Conservation (phyloP, 2,888 invertebrate genomes). For the Scaptomyza flava region DNA sequence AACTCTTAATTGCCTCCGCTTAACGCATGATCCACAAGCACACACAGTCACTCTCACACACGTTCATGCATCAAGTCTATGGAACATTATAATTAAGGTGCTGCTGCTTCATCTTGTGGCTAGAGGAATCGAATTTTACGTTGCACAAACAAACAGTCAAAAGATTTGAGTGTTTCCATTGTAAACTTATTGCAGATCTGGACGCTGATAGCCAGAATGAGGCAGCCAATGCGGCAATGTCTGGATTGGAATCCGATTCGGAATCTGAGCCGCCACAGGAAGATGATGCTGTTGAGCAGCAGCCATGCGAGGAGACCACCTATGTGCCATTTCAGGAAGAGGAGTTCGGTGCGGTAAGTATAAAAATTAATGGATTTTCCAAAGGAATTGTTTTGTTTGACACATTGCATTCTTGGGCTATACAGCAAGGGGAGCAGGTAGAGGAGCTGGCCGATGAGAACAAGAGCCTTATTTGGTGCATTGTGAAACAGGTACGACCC, state of each 20-base stretch:
- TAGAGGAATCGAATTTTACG: slow-evolving; percentile 17
- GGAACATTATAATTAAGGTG: background rate
- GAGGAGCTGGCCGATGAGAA: slow-evolving; percentile 97
- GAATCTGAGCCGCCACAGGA: slow-evolving; percentile 86
- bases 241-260: slow-evolving; percentile 85
- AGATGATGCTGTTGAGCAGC: slow-evolving; percentile 46
- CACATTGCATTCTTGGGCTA: background rate
- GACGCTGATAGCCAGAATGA: slow-evolving; percentile 90
- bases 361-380: accelerated
- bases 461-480: slow-evolving; percentile 96
- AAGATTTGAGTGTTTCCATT: background rate
- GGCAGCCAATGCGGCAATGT: slow-evolving; percentile 85
- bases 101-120: slow-evolving; percentile 15
- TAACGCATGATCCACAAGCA: background rate
- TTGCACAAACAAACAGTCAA: slow-evolving; percentile 1
- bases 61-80: slow-evolving; percentile 7
- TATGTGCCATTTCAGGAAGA: slow-evolving; percentile 87
- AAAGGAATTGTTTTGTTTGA: background rate
- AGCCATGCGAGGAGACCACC: slow-evolving; percentile 85
- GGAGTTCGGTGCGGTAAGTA: slow-evolving; percentile 86
- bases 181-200: slow-evolving; percentile 85
- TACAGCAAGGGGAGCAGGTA: slow-evolving; percentile 91
- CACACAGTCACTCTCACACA: background rate
- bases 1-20: slow-evolving; percentile 11
- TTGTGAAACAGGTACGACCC: slow-evolving; percentile 97